A percentile compares a stretch with the other conserved stretches of the same genome.
Evolutionary conservation across 2,797 vertebrate species (phyloP).

Genomic region (Adrianichthys oophorus): DNA sequence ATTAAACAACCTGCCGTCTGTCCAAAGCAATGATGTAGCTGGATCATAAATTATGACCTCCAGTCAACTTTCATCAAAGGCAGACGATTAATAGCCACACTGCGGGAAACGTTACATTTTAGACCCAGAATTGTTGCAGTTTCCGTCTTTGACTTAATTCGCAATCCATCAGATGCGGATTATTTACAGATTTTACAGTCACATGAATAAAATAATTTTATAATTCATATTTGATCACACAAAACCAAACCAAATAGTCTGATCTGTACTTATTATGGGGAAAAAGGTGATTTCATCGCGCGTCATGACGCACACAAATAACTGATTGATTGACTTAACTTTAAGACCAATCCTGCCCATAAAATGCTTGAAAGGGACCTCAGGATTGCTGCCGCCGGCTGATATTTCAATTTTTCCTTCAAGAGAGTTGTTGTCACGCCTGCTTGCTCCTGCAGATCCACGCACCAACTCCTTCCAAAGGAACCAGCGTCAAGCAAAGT

Average conservation of each 20-base stretch:
- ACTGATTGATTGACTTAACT: constrained; percentile 40
- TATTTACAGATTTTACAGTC: constrained; percentile 11
- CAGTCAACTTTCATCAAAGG: constrained; percentile 37
- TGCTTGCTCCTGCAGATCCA: constrained; percentile 61
- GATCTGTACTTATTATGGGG: too few relatives aligned
- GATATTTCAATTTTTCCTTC: constrained; percentile 70
- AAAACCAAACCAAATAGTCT: neutral
- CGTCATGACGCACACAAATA: constrained; percentile 26
- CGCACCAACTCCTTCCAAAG: constrained; percentile 63
- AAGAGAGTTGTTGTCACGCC: constrained; percentile 72
- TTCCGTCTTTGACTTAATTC: constrained; percentile 5
- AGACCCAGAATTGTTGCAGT: constrained; percentile 8
- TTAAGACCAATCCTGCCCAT: constrained; percentile 8
- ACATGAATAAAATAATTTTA: constrained; percentile 1
- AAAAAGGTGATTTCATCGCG: constrained; percentile 12
- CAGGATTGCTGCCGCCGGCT: constrained; percentile 35
- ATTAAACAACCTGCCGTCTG: constrained; percentile 36
- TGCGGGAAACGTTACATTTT: constrained; percentile 10
- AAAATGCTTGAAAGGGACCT: constrained; percentile 34
- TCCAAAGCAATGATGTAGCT: constrained; percentile 22
- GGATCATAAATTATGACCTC: constrained; percentile 30
- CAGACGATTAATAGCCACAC: constrained; percentile 13
- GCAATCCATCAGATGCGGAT: constrained; percentile 10
- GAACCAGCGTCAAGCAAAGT: constrained; percentile 71
- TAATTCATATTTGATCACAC: neutral